Evolutionary conservation across 2,797 vertebrate genomes (phyloP), one percentile per base, ranked within the genome.

Genomic region (Cuniculus paca): DNA sequence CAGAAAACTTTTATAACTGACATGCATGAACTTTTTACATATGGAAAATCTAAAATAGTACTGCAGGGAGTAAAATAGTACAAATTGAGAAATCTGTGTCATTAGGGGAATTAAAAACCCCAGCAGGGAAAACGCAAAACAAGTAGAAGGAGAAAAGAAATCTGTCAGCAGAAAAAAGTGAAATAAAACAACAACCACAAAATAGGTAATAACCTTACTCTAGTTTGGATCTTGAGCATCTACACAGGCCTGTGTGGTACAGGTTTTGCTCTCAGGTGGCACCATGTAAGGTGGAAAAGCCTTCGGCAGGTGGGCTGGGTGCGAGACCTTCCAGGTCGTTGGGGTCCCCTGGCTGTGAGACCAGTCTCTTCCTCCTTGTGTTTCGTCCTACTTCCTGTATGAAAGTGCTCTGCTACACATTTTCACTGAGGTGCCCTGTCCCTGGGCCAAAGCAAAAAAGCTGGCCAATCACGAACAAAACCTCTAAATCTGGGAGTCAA

Each of bases 161-260:
- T 77, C 81, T 82, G 61, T 81, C 80, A 87, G 68, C 42, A 72
- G 36, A 93, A 90, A 86, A 82, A 54, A 61, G 42, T 65, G 39
- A 80, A 80, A 2, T 42, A 45, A 24, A 88, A 13, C 17, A 70
- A 36, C 20, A 42, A n/a, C n/a, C n/a, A 42, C 24, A 45, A 12
- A 54, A 72, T 12, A 54, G 9, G 84, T 14, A 39, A 19, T 31
- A 28, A 4, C n/a, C 4, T 17, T 13, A 9, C 16, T 20, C 3
- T 58, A 17, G 22, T 70, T 19, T 56, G 63, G 34, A 20, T 28
- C 48, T 6, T 11, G 20, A 28, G 50, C 10, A 6, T 48, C 45
- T 14, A 1, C 34, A 14, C 3, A 52, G 22, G 14, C n/a, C 34
- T 2, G 0, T 24, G 24, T 52, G 34, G 48, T 28, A 11, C 24